Percentiles rank a stretch among this genome's conserved stretches.
phyloP scores from a whole-genome alignment of 2,113 vertebrate species.

The Perognathus longimembris region DNA sequence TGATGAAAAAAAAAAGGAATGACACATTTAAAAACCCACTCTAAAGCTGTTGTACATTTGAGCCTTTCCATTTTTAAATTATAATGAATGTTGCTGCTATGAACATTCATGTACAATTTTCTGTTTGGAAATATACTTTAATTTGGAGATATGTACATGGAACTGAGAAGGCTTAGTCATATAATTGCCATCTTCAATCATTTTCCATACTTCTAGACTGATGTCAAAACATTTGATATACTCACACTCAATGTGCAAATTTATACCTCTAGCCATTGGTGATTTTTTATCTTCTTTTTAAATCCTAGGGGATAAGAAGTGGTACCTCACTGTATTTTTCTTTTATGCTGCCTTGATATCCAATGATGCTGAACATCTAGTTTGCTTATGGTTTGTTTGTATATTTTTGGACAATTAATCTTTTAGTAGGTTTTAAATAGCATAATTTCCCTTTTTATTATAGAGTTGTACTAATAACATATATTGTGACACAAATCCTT shows the following conservation, averaged over 20 bases:
- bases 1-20: neutral
- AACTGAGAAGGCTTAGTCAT: neutral
- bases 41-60: neutral
- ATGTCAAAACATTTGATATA: neutral
- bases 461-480: neutral
- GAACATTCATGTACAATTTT: neutral
- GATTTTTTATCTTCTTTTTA: neutral
- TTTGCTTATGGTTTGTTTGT: neutral
- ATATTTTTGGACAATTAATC: neutral
- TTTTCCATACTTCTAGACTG: neutral
- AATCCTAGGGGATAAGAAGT: neutral
- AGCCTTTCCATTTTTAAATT: neutral
- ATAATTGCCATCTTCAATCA: neutral
- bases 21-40: neutral
- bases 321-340: neutral
- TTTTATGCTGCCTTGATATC: neutral
- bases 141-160: neutral
- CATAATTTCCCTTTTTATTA: constrained; percentile 10
- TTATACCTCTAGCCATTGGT: neutral
- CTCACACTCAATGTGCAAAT: neutral
- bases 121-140: neutral
- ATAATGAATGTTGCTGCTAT: neutral
- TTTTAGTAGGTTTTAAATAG: neutral
- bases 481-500: neutral
- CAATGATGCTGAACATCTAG: neutral